phyloP scores from a whole-genome alignment of 1,140 invertebrate species.

The Frieseomelitta varia region DNA sequence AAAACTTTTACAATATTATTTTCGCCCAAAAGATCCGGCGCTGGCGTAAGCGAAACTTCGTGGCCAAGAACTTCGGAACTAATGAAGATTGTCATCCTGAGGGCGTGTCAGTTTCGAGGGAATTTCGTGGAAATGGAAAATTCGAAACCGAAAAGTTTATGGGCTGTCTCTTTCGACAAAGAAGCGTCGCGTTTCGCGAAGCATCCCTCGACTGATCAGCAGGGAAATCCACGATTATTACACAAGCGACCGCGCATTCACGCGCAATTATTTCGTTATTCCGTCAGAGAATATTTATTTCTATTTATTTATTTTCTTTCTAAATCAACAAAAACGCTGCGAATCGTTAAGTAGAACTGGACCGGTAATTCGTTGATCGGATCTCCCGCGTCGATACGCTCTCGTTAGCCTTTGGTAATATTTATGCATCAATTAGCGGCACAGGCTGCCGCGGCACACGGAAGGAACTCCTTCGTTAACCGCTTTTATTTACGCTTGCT shows the following conservation, averaged over 20 bases:
- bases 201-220: constrained; percentile 22
- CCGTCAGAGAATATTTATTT: neutral
- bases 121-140: neutral
- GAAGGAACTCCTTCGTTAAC: constrained; percentile 11
- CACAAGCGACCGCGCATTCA: neutral
- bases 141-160: neutral
- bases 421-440: constrained; percentile 40
- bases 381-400: neutral
- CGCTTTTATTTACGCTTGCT: constrained; percentile 14
- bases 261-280: constrained; percentile 38
- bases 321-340: constrained; percentile 11
- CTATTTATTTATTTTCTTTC: constrained; percentile 6
- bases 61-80: neutral
- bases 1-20: constrained; percentile 8
- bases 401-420: neutral
- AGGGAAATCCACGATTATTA: neutral
- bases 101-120: neutral
- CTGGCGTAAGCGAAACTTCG: neutral
- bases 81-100: neutral
- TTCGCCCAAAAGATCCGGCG: neutral
- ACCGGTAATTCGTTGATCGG: constrained; percentile 5
- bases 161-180: neutral
- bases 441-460: neutral
- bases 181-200: neutral
- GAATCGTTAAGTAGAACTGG: neutral